Evolutionary conservation across 1,140 invertebrate genomes (phyloP).

Genomic region (Potamilus streckersoni): DNA sequence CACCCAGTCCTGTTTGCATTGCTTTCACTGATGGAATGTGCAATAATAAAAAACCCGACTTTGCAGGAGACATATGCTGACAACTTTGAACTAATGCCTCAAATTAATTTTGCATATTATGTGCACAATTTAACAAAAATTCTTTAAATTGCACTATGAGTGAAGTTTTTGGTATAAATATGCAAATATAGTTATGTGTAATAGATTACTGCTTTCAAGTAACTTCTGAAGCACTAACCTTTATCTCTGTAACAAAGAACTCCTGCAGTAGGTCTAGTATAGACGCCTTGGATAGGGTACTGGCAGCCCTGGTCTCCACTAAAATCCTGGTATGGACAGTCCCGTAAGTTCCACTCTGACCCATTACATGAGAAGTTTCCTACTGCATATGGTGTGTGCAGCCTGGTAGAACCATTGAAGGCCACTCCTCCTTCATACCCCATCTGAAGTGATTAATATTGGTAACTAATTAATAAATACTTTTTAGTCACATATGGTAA

Average conservation of each 20-base stretch:
- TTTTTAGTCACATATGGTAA: too few species aligned
- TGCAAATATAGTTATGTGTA: too few species aligned
- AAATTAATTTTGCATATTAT: too few species aligned
- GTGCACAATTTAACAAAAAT: too few species aligned
- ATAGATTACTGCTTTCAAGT: neutral
- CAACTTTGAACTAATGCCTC: too few species aligned
- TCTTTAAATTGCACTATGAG: too few species aligned
- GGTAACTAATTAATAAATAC: too few species aligned
- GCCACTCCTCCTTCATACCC: constrained; percentile 32
- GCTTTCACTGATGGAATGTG: too few species aligned
- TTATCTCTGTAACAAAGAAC: constrained; percentile 38
- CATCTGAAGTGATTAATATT: neutral
- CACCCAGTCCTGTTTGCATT: too few species aligned
- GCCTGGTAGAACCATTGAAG: constrained; percentile 17
- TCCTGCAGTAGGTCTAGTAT: constrained; percentile 25
- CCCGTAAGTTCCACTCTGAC: constrained; percentile 11
- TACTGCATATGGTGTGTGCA: constrained; percentile 24
- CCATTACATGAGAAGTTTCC: constrained; percentile 39
- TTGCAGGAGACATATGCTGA: too few species aligned
- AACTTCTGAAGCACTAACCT: constrained; percentile 16
- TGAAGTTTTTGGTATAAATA: too few species aligned
- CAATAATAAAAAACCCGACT: too few species aligned
- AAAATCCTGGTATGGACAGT: constrained; percentile 34
- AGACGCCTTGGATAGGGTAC: constrained; percentile 4
- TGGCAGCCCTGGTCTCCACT: constrained; percentile 35